phyloP scores from a whole-genome alignment of 2,113 vertebrate genomes.

The Loxodonta africana region DNA sequence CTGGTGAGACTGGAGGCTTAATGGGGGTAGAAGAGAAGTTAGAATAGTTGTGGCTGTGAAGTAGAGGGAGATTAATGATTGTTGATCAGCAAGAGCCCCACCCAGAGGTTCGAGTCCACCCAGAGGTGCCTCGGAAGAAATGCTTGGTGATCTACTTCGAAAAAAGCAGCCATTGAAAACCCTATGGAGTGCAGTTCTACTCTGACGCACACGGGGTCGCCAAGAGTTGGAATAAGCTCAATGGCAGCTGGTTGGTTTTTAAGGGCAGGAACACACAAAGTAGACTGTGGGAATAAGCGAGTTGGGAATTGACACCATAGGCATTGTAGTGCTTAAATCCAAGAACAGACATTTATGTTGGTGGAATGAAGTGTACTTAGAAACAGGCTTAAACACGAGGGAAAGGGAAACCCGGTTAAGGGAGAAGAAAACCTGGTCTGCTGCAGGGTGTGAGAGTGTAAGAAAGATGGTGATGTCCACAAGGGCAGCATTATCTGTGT shows the following conservation, averaged over 20 bases:
- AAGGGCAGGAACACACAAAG: neutral
- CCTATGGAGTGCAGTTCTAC: no score
- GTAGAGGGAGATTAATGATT: neutral
- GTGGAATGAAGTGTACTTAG: neutral
- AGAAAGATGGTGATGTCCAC: neutral
- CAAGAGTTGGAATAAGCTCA: no score
- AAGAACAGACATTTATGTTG: neutral
- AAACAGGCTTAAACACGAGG: neutral
- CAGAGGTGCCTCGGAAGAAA: no score
- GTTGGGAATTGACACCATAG: neutral
- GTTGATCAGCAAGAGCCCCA: neutral
- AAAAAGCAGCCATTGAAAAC: no score
- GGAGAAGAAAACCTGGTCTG: neutral
- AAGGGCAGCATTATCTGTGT: neutral
- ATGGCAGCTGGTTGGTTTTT: neutral
- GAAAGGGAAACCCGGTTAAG: neutral
- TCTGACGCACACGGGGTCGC: no score
- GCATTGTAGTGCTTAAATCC: neutral
- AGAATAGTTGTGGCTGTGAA: neutral
- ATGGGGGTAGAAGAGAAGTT: neutral
- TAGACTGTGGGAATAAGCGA: neutral
- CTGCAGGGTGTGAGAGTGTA: neutral
- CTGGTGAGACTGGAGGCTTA: neutral
- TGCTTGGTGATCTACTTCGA: no score
- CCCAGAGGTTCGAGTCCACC: neutral